Conservation (phyloP, 1,140 invertebrate genomes). For the Megathymus violae region DNA sequence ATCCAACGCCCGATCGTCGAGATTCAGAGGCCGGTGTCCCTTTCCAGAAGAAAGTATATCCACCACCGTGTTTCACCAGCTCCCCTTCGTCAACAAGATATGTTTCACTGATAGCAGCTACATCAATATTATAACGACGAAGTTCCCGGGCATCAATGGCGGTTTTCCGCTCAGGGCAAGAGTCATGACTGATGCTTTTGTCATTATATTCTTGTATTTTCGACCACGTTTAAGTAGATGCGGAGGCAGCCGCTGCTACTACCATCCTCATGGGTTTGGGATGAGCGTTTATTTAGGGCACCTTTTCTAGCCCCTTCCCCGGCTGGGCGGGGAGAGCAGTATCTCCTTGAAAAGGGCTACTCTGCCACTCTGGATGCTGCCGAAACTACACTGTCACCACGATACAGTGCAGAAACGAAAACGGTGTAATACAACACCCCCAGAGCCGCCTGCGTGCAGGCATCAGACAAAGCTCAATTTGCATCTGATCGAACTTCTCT, state of each 20-base stretch:
- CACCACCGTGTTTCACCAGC: background rate
- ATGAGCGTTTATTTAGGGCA: constrained; percentile 24
- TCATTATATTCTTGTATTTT: constrained; percentile 31
- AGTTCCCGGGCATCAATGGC: constrained; percentile 45
- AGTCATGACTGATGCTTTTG: constrained; percentile 29
- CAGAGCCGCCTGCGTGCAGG: constrained; percentile 34
- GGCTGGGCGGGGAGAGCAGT: constrained; percentile 43
- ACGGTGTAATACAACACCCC: constrained; percentile 29
- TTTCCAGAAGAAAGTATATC: constrained; percentile 24
- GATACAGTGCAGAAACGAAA: constrained; percentile 37
- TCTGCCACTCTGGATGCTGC: constrained; percentile 43
- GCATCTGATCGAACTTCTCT: constrained; percentile 46
- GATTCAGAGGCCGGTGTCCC: constrained; percentile 10
- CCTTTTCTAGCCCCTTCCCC: constrained; percentile 48
- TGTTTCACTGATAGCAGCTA: constrained; percentile 23
- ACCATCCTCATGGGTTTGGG: constrained; percentile 17
- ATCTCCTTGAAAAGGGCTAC: constrained; percentile 46
- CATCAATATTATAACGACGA: constrained; percentile 33
- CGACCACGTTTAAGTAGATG: constrained; percentile 36
- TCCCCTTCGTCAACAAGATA: constrained; percentile 10
- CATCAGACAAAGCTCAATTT: constrained; percentile 43
- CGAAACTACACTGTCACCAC: constrained; percentile 32
- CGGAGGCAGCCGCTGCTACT: constrained; percentile 38
- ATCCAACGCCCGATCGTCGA: constrained; percentile 32
- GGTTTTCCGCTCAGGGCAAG: constrained; percentile 47